Percentiles rank a stretch among this genome's conserved stretches.
Conservation (phyloP, 1,140 invertebrate genomes). For the Ladona fulva region DNA sequence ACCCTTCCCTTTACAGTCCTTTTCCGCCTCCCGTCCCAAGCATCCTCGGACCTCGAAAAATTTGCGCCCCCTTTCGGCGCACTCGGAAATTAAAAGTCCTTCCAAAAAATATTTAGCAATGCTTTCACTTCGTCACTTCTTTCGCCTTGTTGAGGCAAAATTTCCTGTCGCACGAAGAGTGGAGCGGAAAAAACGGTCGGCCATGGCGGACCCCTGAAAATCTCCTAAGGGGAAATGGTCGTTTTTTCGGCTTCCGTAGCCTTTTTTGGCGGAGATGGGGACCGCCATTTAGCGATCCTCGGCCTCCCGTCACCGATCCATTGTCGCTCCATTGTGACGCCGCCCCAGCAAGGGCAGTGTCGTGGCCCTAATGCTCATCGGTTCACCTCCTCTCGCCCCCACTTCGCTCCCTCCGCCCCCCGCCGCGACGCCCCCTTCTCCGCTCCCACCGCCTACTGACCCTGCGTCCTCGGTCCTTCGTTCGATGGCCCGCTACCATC, state of each 20-base stretch:
- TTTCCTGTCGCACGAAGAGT: constrained; percentile 36
- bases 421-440: constrained; percentile 15
- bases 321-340: constrained; percentile 24
- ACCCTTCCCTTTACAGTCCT: no score
- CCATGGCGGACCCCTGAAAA: constrained; percentile 42
- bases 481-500: no score
- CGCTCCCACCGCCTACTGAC: constrained; percentile 20
- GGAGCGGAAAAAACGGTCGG: no score
- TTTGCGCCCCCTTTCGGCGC: no score
- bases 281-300: background rate
- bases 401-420: constrained; percentile 18
- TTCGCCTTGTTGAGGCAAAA: constrained; percentile 30
- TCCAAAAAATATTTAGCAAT: no score
- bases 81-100: no score
- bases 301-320: background rate
- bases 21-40: no score
- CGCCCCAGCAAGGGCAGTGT: constrained; percentile 24
- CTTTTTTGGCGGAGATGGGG: constrained; percentile 21
- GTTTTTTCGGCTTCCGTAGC: constrained; percentile 26
- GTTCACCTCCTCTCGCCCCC: constrained; percentile 11
- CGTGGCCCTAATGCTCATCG: constrained; percentile 23
- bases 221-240: constrained; percentile 37
- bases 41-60: no score
- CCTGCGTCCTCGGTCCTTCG: no score
- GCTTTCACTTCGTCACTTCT: no score